These are phyloP conservation scores for Callosobruchus maculatus DNA, from an alignment of 2,888 invertebrate species.

Conservation along the genomic window DNA sequence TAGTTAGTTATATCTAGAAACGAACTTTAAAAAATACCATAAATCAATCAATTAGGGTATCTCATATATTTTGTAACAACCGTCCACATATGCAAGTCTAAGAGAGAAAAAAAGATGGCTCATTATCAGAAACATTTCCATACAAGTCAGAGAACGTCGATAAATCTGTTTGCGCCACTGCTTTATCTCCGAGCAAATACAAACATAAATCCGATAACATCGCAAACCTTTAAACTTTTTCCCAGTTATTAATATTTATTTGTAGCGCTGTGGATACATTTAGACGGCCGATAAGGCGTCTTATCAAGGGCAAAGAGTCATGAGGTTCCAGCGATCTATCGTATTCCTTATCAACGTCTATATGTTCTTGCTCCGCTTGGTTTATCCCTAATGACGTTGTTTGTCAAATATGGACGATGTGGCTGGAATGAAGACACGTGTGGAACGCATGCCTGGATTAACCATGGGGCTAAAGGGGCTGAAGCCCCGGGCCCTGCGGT, in stretches of 20 bases:
- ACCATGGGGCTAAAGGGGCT: too few species aligned
- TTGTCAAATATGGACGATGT: background rate
- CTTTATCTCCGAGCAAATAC: slow-evolving; percentile 19
- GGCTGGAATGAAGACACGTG: background rate
- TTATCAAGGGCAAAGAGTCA: slow-evolving; percentile 29
- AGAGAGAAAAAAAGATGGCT: background rate
- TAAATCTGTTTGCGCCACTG: slow-evolving; percentile 21
- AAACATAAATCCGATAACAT: slow-evolving; percentile 17
- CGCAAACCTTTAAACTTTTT: slow-evolving; percentile 23
- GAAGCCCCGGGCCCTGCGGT: too few species aligned
- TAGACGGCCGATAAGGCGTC: slow-evolving; percentile 20
- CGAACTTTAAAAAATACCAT: too few species aligned
- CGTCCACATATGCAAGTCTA: background rate
- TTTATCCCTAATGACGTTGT: background rate
- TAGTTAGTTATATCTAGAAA: too few species aligned
- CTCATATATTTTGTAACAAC: background rate
- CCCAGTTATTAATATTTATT: slow-evolving; percentile 24
- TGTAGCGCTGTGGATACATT: slow-evolving; percentile 21
- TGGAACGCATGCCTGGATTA: background rate
- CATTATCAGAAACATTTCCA: slow-evolving; percentile 5
- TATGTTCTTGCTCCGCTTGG: background rate
- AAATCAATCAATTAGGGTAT: background rate
- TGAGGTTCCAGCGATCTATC: slow-evolving; percentile 22
- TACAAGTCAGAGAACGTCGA: slow-evolving; percentile 14
- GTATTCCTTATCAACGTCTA: background rate